A percentile compares a stretch with the other conserved stretches of the same genome.
Conservation (phyloP, 2,888 invertebrate species). For the Pasiphila rectangulata region DNA sequence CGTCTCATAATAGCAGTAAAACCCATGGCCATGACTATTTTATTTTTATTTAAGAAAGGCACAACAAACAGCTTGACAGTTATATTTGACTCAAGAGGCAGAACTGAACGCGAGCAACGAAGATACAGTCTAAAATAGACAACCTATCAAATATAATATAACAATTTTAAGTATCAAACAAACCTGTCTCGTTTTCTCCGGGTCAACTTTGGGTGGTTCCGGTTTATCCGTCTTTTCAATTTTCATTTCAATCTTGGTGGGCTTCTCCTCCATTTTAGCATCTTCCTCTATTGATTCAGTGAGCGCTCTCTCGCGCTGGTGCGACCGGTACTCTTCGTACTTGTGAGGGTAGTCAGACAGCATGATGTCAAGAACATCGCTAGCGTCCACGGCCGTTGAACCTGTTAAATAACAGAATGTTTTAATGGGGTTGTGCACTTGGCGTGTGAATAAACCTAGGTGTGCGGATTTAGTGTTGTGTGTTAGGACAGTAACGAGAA, state of each 20-base stretch:
- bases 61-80: no score
- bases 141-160: no score
- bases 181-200: constrained; percentile 70
- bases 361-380: constrained; percentile 97
- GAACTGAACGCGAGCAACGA: neutral
- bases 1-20: no score
- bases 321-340: constrained; percentile 93
- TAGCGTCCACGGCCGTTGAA: constrained; percentile 93
- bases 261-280: constrained; percentile 50
- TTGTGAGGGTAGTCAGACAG: constrained; percentile 96
- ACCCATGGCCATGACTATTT: no score
- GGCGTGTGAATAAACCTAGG: no score
- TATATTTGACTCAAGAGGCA: no score
- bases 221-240: constrained; percentile 56
- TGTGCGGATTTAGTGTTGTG: no score
- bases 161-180: no score
- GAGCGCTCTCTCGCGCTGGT: constrained; percentile 80
- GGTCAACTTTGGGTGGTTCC: constrained; percentile 64
- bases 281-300: constrained; percentile 37
- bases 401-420: no score
- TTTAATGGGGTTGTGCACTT: no score
- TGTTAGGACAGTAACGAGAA: neutral
- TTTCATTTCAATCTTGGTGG: constrained; percentile 54
- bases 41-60: no score
- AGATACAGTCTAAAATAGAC: neutral